phyloP scores from a whole-genome alignment of 2,888 invertebrate species.

The Lasioglossum marginatum region DNA sequence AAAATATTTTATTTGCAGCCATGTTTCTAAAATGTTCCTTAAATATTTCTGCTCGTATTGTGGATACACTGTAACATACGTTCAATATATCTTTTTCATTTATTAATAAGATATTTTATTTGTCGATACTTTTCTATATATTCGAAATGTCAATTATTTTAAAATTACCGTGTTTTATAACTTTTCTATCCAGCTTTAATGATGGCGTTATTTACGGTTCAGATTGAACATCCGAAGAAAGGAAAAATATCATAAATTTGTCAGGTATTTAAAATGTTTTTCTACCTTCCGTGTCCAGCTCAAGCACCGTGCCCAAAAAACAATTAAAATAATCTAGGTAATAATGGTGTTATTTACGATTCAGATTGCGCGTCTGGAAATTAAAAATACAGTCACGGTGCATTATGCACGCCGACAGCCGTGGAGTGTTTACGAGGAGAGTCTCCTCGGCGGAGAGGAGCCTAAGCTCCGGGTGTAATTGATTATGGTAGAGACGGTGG shows the following conservation, averaged over 20 bases:
- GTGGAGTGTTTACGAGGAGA: neutral
- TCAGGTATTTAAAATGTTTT: neutral
- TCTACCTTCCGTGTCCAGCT: neutral
- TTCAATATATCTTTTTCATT: neutral
- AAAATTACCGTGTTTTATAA: too few relatives aligned
- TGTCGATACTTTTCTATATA: too few relatives aligned
- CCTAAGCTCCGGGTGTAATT: slow-evolving; percentile 62
- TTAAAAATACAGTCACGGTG: slow-evolving; percentile 23
- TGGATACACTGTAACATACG: too few relatives aligned
- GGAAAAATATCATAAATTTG: neutral
- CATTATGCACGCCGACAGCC: slow-evolving; percentile 14
- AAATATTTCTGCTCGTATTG: too few relatives aligned
- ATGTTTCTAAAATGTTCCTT: too few relatives aligned
- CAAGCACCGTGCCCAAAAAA: too few relatives aligned
- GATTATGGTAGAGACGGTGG: slow-evolving; percentile 61
- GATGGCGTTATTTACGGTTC: neutral
- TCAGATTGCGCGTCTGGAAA: neutral
- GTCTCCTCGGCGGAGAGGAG: neutral
- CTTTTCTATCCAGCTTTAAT: too few relatives aligned
- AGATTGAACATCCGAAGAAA: neutral
- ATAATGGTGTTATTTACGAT: neutral
- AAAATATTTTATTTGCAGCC: too few relatives aligned
- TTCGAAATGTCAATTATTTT: too few relatives aligned
- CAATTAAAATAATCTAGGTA: neutral
- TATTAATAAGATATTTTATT: neutral